phyloP scores from a whole-genome alignment of 2,113 vertebrate species.

The Pedetes capensis region DNA sequence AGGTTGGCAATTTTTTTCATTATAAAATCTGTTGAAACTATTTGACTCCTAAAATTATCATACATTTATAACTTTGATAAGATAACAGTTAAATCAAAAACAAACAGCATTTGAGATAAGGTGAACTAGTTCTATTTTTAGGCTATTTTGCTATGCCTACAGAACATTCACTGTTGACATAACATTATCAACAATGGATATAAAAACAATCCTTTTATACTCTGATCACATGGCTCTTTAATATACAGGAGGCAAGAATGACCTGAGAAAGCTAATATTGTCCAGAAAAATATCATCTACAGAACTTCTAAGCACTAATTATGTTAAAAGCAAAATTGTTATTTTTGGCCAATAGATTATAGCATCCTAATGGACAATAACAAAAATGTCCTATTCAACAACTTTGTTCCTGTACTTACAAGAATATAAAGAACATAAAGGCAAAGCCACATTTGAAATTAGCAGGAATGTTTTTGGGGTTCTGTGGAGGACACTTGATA shows the following conservation, averaged over 20 bases:
- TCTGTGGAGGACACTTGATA: neutral
- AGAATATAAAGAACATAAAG: neutral
- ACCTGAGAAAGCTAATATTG: neutral
- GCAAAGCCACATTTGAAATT: neutral
- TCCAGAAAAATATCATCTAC: neutral
- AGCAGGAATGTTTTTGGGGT: neutral
- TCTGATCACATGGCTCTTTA: neutral
- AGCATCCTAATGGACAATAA: neutral
- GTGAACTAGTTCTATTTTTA: conserved; percentile 7
- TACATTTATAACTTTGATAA: neutral
- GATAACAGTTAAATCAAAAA: conserved; percentile 5
- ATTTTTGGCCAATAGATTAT: neutral
- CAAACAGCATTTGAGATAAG: neutral
- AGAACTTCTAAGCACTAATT: neutral
- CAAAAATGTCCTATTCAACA: neutral
- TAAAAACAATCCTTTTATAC: neutral
- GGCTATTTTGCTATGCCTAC: neutral
- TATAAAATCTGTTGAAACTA: neutral
- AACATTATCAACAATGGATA: neutral
- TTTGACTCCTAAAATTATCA: neutral
- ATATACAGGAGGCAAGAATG: neutral
- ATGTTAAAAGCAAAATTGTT: neutral
- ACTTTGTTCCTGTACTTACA: neutral
- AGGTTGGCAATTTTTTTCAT: neutral
- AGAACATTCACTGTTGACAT: neutral